Base-by-base conservation (phyloP, 2,888 invertebrate species). In the Geotrupes spiniger region DNA sequence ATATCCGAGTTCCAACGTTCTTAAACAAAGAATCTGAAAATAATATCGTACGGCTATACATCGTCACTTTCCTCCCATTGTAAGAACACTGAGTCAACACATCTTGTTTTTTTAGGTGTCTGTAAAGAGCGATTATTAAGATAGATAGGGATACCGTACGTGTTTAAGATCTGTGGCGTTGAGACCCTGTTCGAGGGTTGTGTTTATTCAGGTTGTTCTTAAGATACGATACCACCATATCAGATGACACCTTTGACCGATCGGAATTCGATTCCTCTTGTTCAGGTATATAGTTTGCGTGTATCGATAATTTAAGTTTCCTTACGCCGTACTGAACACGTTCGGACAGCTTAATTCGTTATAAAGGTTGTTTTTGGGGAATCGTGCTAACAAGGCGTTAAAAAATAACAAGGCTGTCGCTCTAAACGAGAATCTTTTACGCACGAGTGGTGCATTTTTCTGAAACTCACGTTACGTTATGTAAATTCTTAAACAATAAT, bases 61-160 rank as follows among this genome's bases (percentile, higher is more conserved):
- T 52, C 53, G 45, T 54, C 52, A 53, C 53, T 52, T 54, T 57
- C 53, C 42, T 44, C 42, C 50, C 41, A 42, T 56, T 48, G 56
- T 48, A 49, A 50, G 46, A 41, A 36, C 46, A 44, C 52, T 53
- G 53, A 55, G 56, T 60, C 60, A 58, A 62, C 61, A 60, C 54
- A 56, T 51, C 51, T 51, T 61, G 62, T 63, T 63, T 61, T 61
- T 63, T 63, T 61, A 63, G 62, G 61, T 59, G 56, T 54, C 57
- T 46, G 62, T 56, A 55, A 60, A 63, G 60, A 58, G 53, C 61
- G 62, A 63, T 63, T 61, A 61, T 61, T 59, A 58, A 51, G 49
- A 51, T 53, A 51, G 61, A 63, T 62, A 61, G 53, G 56, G 51
- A 56, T 57, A 41, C 52, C 36, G 54, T 56, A 59, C 60, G 57